Evolutionary conservation across 2,888 invertebrate genomes (phyloP).

Genomic region (Drosophila siamana): DNA sequence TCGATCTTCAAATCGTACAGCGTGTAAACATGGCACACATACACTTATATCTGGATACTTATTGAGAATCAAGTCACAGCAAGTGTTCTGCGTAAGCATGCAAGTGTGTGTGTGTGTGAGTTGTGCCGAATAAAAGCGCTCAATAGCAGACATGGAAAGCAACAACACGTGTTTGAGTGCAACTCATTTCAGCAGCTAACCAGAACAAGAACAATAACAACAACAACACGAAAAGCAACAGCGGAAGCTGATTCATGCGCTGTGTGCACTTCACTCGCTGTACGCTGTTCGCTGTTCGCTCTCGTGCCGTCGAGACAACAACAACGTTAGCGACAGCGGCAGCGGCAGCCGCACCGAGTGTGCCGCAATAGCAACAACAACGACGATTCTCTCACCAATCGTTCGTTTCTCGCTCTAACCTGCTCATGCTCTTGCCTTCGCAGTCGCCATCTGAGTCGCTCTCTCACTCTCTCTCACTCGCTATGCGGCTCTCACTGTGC

Average conservation of each 20-base stretch:
- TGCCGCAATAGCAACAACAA: neutral
- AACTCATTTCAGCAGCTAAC: constrained; percentile 48
- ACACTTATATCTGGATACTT: constrained; percentile 8
- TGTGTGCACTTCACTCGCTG: constrained; percentile 43
- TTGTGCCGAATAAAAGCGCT: constrained; percentile 32
- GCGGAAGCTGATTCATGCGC: constrained; percentile 78
- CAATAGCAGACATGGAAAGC: constrained; percentile 29
- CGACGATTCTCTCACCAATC: constrained; percentile 20
- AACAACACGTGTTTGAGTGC: constrained; percentile 64
- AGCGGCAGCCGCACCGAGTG: neutral
- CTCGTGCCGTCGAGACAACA: constrained; percentile 33
- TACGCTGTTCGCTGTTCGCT: constrained; percentile 17
- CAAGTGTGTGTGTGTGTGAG: neutral
- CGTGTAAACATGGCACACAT: constrained; percentile 37
- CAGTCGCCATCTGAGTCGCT: constrained; percentile 12
- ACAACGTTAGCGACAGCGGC: neutral
- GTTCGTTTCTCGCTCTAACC: constrained; percentile 43
- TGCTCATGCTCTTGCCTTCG: constrained; percentile 11
- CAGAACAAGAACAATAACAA: constrained; percentile 47
- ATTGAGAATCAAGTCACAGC: constrained; percentile 24
- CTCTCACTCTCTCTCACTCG: neutral
- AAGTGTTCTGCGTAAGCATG: constrained; percentile 38
- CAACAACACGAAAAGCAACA: constrained; percentile 46
- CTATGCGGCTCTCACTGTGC: constrained; percentile 32
- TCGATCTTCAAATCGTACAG: constrained; percentile 3